Evolutionary conservation across 2,888 invertebrate genomes (phyloP).

Genomic region (Eupithecia vulgata): DNA sequence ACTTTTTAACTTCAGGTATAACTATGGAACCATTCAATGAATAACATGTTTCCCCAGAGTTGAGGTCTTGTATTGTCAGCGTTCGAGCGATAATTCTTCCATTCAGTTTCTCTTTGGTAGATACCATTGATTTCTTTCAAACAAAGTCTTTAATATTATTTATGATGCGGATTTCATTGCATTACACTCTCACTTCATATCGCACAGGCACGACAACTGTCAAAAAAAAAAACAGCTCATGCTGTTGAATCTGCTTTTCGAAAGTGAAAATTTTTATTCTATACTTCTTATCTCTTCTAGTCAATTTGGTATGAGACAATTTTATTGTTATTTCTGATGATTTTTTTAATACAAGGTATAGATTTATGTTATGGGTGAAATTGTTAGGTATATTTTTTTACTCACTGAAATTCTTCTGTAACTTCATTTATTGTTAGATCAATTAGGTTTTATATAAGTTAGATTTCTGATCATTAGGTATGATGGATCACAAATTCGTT

Average conservation of each 20-base stretch:
- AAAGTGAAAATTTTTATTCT: background rate
- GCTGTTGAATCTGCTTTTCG: background rate
- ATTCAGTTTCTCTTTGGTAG: conserved; percentile 49
- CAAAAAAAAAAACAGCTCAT: too few relatives aligned
- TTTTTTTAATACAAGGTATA: background rate
- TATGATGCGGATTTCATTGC: conserved; percentile 40
- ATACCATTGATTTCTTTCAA: conserved; percentile 45
- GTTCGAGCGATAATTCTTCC: conserved; percentile 52
- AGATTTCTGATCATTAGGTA: background rate
- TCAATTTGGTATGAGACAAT: too few relatives aligned
- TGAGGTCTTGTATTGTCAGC: conserved; percentile 54
- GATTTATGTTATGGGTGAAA: background rate
- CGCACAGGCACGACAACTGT: background rate
- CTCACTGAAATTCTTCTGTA: too few relatives aligned
- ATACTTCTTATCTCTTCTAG: background rate
- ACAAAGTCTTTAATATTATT: conserved; percentile 43
- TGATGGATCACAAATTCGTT: background rate
- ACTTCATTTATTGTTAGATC: too few relatives aligned
- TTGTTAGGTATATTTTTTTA: too few relatives aligned
- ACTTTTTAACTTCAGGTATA: too few relatives aligned
- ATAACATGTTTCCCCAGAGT: background rate
- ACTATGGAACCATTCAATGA: background rate
- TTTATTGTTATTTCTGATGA: background rate
- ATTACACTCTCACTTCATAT: conserved; percentile 40
- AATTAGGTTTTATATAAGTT: background rate